phyloP scores from a whole-genome alignment of 2,797 vertebrate genomes.

The Galago senegalensis region DNA sequence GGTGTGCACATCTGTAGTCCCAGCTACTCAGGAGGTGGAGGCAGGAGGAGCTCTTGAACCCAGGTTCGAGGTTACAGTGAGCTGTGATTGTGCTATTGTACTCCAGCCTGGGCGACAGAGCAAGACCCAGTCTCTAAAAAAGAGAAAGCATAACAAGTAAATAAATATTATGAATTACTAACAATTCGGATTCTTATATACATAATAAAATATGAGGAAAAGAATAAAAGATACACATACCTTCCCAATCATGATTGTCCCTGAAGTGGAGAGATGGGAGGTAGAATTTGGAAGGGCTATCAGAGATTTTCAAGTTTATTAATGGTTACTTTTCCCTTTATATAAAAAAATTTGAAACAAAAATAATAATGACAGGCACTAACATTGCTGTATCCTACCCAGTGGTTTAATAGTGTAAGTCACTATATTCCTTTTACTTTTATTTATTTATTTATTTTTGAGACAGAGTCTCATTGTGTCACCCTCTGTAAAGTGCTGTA shows the following conservation, averaged over 20 bases:
- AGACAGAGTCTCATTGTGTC: no score
- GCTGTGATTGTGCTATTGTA: not conserved
- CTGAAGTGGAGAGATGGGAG: not conserved
- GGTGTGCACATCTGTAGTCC: not conserved
- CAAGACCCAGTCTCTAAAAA: not conserved
- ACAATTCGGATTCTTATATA: not conserved
- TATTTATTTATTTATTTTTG: no score
- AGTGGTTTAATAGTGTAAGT: not conserved
- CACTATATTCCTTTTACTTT: not conserved
- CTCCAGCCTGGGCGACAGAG: not conserved
- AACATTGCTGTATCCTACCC: not conserved
- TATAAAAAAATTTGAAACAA: not conserved
- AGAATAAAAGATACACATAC: not conserved
- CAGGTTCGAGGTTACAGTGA: not conserved
- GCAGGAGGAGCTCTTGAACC: not conserved
- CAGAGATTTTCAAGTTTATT: not conserved
- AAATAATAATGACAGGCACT: not conserved
- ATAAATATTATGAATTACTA: not conserved
- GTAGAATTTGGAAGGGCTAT: not conserved
- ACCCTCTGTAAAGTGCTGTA: no score
- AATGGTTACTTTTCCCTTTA: not conserved
- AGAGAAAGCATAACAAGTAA: not conserved
- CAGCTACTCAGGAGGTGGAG: not conserved
- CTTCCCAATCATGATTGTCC: not conserved
- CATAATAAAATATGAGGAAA: not conserved